These are phyloP conservation scores for Xylocopa sonorina DNA, from an alignment of 1,140 invertebrate genomes.

Conservation along the genomic window DNA sequence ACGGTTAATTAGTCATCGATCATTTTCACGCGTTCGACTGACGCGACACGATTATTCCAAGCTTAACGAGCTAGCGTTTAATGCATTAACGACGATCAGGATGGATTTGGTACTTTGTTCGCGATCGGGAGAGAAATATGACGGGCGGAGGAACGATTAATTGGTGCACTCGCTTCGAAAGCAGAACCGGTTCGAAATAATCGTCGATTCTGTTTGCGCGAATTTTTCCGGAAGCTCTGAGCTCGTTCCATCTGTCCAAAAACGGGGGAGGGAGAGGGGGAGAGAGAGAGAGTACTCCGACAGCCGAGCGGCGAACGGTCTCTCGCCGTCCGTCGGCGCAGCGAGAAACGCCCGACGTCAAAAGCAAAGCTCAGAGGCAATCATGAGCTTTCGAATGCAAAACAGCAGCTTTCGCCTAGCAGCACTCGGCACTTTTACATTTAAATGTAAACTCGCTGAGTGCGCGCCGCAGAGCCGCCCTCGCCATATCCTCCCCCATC, in stretches of 20 bases:
- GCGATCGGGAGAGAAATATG: neutral
- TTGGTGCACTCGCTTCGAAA: neutral
- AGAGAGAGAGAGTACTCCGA: too few species aligned
- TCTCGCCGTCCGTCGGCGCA: conserved; percentile 53
- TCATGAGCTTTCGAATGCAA: conserved; percentile 83
- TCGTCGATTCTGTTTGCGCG: conserved; percentile 43
- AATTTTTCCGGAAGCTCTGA: conserved; percentile 33
- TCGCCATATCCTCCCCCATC: conserved; percentile 61
- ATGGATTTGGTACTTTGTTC: neutral
- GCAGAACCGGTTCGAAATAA: conserved; percentile 6
- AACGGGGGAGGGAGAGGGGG: conserved; percentile 42
- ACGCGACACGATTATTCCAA: conserved; percentile 7
- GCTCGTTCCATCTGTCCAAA: conserved; percentile 44
- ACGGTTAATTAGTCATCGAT: conserved; percentile 19
- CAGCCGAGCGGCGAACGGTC: conserved; percentile 23
- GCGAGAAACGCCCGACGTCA: conserved; percentile 73
- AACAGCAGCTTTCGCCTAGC: conserved; percentile 79
- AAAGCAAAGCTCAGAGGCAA: conserved; percentile 83
- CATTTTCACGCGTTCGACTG: conserved; percentile 4
- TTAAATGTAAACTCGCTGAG: conserved; percentile 83
- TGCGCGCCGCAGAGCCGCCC: conserved; percentile 69
- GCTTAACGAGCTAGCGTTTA: conserved; percentile 15
- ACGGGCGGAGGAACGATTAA: conserved; percentile 4
- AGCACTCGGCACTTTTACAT: conserved; percentile 81
- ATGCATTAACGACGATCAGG: conserved; percentile 18